Conservation (phyloP, 2,113 vertebrate genomes). For the Diglossa brunneiventris region DNA sequence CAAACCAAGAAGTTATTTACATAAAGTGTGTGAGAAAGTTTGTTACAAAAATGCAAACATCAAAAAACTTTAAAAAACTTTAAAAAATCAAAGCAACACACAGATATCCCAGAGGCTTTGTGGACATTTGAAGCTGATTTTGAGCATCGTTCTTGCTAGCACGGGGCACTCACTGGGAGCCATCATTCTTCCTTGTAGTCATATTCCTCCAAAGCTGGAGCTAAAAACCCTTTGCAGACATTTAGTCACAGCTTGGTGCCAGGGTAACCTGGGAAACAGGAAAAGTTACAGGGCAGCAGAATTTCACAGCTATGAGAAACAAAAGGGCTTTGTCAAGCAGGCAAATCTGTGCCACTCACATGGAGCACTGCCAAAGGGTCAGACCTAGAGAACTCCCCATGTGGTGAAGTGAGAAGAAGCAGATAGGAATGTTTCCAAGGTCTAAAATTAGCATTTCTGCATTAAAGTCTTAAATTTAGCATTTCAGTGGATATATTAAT, state of each 20-base stretch:
- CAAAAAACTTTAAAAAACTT: no score
- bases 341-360: background rate
- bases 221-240: background rate
- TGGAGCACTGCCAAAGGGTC: background rate
- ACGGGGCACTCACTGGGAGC: background rate
- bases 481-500: background rate
- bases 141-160: background rate
- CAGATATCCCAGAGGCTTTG: background rate
- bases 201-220: background rate
- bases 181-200: background rate
- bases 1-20: no score
- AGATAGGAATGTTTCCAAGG: background rate
- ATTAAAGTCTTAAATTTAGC: background rate
- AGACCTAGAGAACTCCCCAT: background rate
- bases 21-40: no score
- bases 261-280: slow-evolving; percentile 40
- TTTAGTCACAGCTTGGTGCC: slow-evolving; percentile 20
- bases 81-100: no score
- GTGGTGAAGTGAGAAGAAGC: background rate
- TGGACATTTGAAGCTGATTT: background rate
- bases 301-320: slow-evolving; percentile 12
- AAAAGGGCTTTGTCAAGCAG: slow-evolving; percentile 44
- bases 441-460: background rate
- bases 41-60: no score
- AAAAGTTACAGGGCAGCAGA: background rate